phyloP scores from a whole-genome alignment of 2,113 vertebrate species.

The Malurus cyaneus region DNA sequence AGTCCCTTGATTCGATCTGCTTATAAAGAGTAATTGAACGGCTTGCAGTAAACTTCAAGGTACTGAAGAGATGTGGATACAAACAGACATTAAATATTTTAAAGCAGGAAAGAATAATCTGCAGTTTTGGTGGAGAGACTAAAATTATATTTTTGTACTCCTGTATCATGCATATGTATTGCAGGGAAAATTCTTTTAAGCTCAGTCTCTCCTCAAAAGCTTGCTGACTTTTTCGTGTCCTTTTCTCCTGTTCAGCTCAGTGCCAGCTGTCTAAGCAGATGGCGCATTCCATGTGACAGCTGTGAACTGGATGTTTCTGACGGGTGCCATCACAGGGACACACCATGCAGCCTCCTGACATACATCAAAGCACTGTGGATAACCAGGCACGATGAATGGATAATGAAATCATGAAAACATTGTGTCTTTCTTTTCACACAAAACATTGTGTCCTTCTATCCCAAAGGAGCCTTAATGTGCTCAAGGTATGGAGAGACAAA shows the following conservation, averaged over 20 bases:
- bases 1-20: background rate
- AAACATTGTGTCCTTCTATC: background rate
- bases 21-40: background rate
- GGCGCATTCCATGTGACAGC: background rate
- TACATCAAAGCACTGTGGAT: background rate
- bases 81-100: background rate
- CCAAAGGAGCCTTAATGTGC: background rate
- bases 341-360: background rate
- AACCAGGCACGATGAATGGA: background rate
- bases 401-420: background rate
- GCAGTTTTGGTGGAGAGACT: background rate
- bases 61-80: background rate
- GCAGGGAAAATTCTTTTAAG: background rate
- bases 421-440: background rate
- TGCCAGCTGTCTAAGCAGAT: constrained; percentile 6
- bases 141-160: background rate
- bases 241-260: constrained; percentile 1
- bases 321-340: background rate
- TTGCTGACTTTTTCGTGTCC: background rate
- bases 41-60: background rate
- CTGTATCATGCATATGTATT: background rate
- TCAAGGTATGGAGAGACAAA: background rate
- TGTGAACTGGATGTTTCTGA: constrained; percentile 12
- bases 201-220: background rate
- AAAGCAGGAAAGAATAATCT: background rate